phyloP scores from a whole-genome alignment of 2,888 invertebrate genomes.

The Mellilla xanthometata region DNA sequence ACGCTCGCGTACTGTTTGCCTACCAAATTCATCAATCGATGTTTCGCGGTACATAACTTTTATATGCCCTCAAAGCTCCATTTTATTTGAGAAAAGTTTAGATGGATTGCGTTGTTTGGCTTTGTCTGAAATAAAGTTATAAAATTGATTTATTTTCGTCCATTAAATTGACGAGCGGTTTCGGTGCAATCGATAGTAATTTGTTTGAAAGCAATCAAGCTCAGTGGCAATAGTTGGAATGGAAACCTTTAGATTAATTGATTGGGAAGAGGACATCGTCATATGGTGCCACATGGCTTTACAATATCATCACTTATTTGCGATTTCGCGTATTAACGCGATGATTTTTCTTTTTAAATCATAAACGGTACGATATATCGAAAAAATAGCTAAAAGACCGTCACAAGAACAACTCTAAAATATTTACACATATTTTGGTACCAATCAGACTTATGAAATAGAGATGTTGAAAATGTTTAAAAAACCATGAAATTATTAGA shows the following conservation, averaged over 20 bases:
- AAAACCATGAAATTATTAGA: too few relatives aligned
- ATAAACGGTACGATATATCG: too few relatives aligned
- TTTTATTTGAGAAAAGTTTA: slow-evolving; percentile 9
- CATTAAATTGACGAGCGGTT: slow-evolving; percentile 17
- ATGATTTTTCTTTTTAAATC: too few relatives aligned
- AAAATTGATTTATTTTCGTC: slow-evolving; percentile 20
- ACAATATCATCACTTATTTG: too few relatives aligned
- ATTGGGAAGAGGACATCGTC: neutral
- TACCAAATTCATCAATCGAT: slow-evolving; percentile 12
- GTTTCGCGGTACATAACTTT: slow-evolving; percentile 5
- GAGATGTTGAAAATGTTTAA: too few relatives aligned
- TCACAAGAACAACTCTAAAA: too few relatives aligned
- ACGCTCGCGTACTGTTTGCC: slow-evolving; percentile 13
- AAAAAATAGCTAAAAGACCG: too few relatives aligned
- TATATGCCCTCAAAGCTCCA: slow-evolving; percentile 1
- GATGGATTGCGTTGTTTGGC: slow-evolving; percentile 11
- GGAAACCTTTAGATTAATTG: slow-evolving; percentile 3
- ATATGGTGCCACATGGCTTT: neutral
- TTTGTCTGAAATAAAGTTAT: slow-evolving; percentile 9
- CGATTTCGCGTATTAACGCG: too few relatives aligned
- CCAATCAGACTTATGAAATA: too few relatives aligned
- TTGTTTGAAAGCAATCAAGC: slow-evolving; percentile 19
- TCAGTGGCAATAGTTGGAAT: slow-evolving; percentile 2
- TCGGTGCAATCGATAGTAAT: slow-evolving; percentile 17
- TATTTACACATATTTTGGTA: too few relatives aligned